Conservation (phyloP, 2,797 vertebrate species). For the Melanogrammus aeglefinus region DNA sequence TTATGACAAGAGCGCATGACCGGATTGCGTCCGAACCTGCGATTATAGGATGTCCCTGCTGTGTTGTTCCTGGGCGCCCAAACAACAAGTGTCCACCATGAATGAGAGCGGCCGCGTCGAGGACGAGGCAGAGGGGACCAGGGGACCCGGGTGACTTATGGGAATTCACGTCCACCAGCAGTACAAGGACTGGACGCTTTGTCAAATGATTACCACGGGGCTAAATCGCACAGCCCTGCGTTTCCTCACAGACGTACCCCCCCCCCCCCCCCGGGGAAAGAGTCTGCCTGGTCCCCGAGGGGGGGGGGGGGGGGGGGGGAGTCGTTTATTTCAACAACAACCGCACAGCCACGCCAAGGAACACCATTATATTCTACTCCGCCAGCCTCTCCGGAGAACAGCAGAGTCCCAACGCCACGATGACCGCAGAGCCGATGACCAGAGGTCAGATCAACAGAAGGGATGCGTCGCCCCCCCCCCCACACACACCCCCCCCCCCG, state of each 20-base stretch:
- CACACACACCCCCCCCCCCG: conserved; percentile 46
- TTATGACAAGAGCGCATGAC: conserved; percentile 56
- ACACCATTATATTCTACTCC: conserved; percentile 74
- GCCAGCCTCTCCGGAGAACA: conserved; percentile 46
- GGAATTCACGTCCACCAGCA: conserved; percentile 54
- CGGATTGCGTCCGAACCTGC: conserved; percentile 59
- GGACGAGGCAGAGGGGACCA: conserved; percentile 60
- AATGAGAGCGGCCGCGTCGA: conserved; percentile 47
- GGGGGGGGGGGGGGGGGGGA: conserved; percentile 37
- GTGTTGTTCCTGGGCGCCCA: conserved; percentile 19
- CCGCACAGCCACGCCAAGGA: conserved; percentile 67
- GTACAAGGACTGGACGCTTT: conserved; percentile 65
- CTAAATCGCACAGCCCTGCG: conserved; percentile 67
- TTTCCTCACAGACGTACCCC: conserved; percentile 60
- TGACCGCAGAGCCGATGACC: conserved; percentile 71
- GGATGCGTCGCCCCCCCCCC: conserved; percentile 40
- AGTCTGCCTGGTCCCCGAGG: conserved; percentile 55
- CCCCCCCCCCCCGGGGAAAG: conserved; percentile 56
- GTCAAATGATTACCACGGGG: conserved; percentile 75
- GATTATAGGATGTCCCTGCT: conserved; percentile 51
- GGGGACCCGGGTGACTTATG: conserved; percentile 53
- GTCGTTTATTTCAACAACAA: conserved; percentile 76
- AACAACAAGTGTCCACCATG: conserved; percentile 48
- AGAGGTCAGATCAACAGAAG: conserved; percentile 74
- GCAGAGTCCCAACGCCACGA: conserved; percentile 57